These are phyloP conservation scores for Meteorus colon DNA, from an alignment of 2,888 invertebrate species.

Conservation along the genomic window DNA sequence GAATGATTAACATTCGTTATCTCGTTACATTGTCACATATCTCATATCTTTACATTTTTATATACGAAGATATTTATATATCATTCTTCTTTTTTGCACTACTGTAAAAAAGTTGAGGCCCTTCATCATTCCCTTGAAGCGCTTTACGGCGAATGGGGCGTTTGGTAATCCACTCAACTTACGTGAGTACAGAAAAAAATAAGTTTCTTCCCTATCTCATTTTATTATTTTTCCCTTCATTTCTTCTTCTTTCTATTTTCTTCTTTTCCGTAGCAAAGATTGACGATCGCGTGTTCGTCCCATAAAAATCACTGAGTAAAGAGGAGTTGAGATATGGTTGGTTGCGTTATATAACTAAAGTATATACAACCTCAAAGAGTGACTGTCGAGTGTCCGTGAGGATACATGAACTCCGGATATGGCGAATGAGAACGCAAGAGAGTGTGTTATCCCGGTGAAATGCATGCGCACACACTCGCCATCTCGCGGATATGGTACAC, in stretches of 20 bases:
- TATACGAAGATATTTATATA: not conserved
- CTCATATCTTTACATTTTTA: not conserved
- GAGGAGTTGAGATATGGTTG: constrained; percentile 19
- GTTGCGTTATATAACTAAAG: constrained; percentile 11
- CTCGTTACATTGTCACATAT: not conserved
- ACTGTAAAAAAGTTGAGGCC: not conserved
- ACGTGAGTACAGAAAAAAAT: not conserved
- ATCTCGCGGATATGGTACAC: constrained; percentile 38
- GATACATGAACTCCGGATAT: constrained; percentile 63
- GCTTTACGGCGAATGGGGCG: constrained; percentile 10
- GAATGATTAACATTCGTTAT: not conserved
- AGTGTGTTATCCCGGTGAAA: not conserved
- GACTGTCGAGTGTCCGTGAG: constrained; percentile 46
- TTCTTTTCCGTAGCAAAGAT: constrained; percentile 24
- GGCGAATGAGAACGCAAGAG: constrained; percentile 49
- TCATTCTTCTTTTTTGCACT: not conserved
- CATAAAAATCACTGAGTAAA: constrained; percentile 38
- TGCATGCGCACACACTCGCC: constrained; percentile 23
- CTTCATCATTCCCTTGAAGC: not conserved
- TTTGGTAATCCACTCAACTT: constrained; percentile 12
- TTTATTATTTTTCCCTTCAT: not conserved
- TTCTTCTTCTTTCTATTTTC: not conserved
- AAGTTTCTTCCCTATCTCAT: not conserved
- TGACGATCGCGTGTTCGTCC: constrained; percentile 43
- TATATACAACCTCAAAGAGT: constrained; percentile 13